Percentiles rank a stretch among this genome's conserved stretches.
Evolutionary conservation across 2,888 invertebrate genomes (phyloP).

Genomic region (Agrochola macilenta): DNA sequence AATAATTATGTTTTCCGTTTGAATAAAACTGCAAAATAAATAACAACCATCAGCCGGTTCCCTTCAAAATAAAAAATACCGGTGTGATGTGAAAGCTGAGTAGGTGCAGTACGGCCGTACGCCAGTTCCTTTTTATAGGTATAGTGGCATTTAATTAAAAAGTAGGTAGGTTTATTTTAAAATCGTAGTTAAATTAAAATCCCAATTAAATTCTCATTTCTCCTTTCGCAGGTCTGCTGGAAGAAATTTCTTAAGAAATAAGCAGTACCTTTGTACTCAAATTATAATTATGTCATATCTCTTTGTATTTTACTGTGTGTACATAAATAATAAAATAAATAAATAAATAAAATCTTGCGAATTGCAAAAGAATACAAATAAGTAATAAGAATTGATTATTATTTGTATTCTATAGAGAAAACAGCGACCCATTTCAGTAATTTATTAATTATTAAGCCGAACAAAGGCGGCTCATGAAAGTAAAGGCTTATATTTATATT

Average conservation of each 20-base stretch:
- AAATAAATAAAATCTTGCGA: too few species aligned
- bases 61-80: neutral
- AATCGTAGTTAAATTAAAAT: neutral
- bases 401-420: neutral
- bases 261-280: too few species aligned
- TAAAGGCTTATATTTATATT: conserved; percentile 42
- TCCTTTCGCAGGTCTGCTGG: too few species aligned
- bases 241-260: too few species aligned
- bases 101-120: neutral
- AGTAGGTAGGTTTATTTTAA: neutral
- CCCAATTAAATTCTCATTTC: too few species aligned
- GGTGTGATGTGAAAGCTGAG: neutral
- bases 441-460: conserved; percentile 7
- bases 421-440: conserved; percentile 8
- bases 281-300: too few species aligned
- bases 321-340: too few species aligned
- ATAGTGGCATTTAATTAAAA: too few species aligned
- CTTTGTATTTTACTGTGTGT: too few species aligned
- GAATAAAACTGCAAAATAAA: too few species aligned
- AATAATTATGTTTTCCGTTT: neutral
- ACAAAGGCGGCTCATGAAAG: conserved; percentile 15
- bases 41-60: neutral
- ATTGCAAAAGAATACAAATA: neutral
- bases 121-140: too few species aligned
- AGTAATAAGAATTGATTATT: neutral